phyloP scores from a whole-genome alignment of 2,888 invertebrate genomes.

The Protula sp. region DNA sequence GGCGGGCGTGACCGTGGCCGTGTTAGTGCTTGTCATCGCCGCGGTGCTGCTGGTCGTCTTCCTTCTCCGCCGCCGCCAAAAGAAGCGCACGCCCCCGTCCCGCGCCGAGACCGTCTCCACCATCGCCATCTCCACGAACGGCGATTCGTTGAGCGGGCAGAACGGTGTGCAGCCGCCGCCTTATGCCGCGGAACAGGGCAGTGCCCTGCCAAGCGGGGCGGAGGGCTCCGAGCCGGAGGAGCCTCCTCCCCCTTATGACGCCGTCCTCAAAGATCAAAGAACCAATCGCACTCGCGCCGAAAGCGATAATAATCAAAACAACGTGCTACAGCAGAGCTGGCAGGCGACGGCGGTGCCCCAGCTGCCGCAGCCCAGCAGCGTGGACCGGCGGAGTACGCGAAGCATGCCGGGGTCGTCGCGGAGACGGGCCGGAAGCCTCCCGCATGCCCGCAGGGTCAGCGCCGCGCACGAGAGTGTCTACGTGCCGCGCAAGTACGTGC shows the following conservation, averaged over 20 bases:
- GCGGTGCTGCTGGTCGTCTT: not conserved
- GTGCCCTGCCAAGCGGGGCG: not conserved
- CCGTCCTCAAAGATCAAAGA: not conserved
- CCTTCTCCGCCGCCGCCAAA: not conserved
- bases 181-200: not conserved
- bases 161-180: not conserved
- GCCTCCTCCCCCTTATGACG: not conserved
- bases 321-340: not conserved
- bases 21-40: not conserved
- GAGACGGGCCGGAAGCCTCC: not conserved
- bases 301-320: not conserved
- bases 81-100: not conserved
- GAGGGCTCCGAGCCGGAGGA: not conserved
- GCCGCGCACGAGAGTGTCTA: not conserved
- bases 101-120: not conserved
- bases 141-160: not conserved
- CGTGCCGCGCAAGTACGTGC: not conserved
- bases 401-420: not conserved
- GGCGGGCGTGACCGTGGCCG: not conserved
- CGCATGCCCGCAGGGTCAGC: not conserved
- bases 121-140: not conserved
- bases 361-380: not conserved
- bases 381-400: not conserved
- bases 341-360: not conserved
- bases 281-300: not conserved